phyloP scores from a whole-genome alignment of 1,140 invertebrate genomes.

The Camponotus vicinus region DNA sequence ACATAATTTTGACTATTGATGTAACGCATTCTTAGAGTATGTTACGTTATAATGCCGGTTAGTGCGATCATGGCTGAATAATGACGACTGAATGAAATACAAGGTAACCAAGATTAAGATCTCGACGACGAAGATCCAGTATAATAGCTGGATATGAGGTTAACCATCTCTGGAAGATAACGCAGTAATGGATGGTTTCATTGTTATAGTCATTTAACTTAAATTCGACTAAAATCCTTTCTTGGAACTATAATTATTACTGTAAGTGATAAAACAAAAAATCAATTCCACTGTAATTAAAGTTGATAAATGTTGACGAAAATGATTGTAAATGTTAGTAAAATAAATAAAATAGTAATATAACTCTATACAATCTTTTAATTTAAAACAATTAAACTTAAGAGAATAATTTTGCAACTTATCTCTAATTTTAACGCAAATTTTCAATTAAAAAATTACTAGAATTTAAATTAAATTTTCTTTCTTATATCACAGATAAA shows the following conservation, averaged over 20 bases:
- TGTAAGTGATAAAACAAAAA: background rate
- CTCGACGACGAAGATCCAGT: background rate
- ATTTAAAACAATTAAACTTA: background rate
- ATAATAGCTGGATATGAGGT: background rate
- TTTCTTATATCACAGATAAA: background rate
- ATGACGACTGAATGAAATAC: background rate
- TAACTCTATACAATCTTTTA: background rate
- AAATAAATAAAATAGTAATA: background rate
- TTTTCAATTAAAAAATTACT: background rate
- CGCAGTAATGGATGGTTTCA: background rate
- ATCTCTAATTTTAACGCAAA: background rate
- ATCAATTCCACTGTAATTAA: background rate
- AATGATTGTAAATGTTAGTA: background rate
- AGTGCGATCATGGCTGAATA: background rate
- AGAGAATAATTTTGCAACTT: background rate
- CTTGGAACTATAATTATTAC: background rate
- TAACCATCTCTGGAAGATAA: conserved; percentile 13
- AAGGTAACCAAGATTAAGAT: background rate
- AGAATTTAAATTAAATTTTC: background rate
- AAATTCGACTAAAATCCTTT: background rate
- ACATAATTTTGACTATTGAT: background rate
- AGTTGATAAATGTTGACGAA: background rate
- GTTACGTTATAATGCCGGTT: background rate
- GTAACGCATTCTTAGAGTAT: background rate
- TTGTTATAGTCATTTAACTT: background rate